Evolutionary conservation across 2,113 vertebrate genomes (phyloP), one percentile per base, ranked within the genome.

Genomic region (Cephalopholis sonnerati): DNA sequence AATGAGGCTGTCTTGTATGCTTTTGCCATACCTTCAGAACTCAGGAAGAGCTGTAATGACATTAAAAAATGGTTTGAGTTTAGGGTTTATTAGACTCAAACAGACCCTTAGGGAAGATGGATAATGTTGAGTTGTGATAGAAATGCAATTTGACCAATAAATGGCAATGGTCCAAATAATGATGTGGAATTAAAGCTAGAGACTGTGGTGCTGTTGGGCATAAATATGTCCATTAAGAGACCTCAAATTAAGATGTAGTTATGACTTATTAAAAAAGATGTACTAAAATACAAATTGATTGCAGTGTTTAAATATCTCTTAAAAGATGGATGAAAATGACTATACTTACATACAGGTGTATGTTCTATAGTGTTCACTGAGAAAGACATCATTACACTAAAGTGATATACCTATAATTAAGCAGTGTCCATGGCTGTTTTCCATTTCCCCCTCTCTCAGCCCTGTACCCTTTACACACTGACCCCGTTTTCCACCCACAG

Each of bases 401-500:
- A 29, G 71, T 55, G 48, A 68, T 25, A 32, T 24, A 29, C 13
- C 0, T 74, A 25, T 20, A 39, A 62, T 63, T 53, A 57, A 24
- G 32, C 9, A 1, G 39, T 22, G 17, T 32, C 46, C 18, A 59
- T 46, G 17, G 65, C 51, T n/a, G 7, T 2, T 50, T 70, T 51
- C 59, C 17, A 71, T 10, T 29, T 18, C 0, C 29, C 13, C 50
- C 24, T 64, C 64, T 53, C 22, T 67, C 65, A 64, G 66, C 22
- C 13, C 53, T 50, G 32, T 15, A 51, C 50, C 4, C 41, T 39
- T 72, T 58, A 66, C 64, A 62, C 76, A 68, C 10, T 59, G 54
- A 88, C 63, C 63, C 57, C 64, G 59, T 77, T 87, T 36, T 77
- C 63, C 39, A 81, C 55, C 63, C 64, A 41, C 39, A 41, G 39